A percentile compares a stretch with the other conserved stretches of the same genome.
Evolutionary conservation across 2,797 vertebrate species (phyloP).

Genomic region (Lophura swinhoii): DNA sequence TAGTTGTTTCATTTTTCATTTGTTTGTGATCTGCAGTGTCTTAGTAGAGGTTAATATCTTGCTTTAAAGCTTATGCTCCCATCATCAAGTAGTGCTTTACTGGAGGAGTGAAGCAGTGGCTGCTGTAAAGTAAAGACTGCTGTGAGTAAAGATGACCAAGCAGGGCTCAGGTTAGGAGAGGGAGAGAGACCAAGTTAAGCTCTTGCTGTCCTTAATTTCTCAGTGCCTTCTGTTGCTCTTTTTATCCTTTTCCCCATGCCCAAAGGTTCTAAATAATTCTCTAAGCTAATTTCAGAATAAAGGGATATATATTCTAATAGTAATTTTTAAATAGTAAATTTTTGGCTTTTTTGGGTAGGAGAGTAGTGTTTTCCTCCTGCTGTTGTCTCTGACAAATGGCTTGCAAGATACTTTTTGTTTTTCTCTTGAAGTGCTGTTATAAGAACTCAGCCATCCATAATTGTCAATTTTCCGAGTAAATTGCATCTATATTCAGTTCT

Average conservation of each 20-base stretch:
- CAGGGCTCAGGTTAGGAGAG: neutral
- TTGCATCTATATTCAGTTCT: conserved; percentile 80
- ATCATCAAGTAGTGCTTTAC: neutral
- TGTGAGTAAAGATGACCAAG: neutral
- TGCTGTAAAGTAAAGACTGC: neutral
- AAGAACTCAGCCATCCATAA: conserved; percentile 69
- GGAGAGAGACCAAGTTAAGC: neutral
- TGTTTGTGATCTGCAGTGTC: neutral
- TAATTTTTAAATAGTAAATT: neutral
- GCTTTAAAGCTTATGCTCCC: neutral
- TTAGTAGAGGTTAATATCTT: neutral
- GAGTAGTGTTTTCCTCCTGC: neutral
- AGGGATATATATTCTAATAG: neutral
- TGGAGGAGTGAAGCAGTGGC: neutral
- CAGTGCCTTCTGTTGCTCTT: neutral
- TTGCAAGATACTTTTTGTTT: neutral
- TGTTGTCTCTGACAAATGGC: neutral
- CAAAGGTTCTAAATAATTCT: neutral
- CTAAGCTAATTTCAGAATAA: neutral
- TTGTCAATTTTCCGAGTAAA: conserved; percentile 74
- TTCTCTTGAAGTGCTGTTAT: neutral
- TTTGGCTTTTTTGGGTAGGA: neutral
- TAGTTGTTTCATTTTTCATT: neutral
- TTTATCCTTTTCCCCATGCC: neutral
- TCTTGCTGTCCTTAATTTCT: neutral